Evolutionary conservation across 2,888 invertebrate species (phyloP), one percentile per base, ranked within the genome.

Genomic region (Hydroisotoma schaefferi): DNA sequence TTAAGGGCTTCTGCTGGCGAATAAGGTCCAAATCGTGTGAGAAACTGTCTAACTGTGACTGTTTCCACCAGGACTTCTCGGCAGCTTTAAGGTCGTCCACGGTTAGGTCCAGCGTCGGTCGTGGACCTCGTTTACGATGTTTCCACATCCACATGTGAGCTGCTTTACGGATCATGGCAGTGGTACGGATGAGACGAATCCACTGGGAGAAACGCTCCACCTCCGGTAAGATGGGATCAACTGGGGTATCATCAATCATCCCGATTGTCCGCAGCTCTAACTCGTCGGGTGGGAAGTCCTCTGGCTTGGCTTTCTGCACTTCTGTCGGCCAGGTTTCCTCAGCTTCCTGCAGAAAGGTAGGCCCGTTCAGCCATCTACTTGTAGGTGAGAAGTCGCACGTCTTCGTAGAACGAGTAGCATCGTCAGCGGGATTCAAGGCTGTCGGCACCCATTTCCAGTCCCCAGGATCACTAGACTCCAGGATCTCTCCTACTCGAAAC

Each of bases 381-480:
- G 23, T 18, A 1, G 28, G 18, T 18, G 55, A 63, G 12, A 62
- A 49, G 10, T 61, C 55, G 12, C 8, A 2, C 4, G 3, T 4
- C 6, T 25, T 28, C 1, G 2, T n/a, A 8, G 66, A 65, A 20
- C 70, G 29, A 2, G 70, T 70, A 4, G 64, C 64, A 12, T 66
- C 60, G 44, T 73, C 72, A 4, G 72, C 71, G 2, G 63, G 64
- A 40, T 73, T 73, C 8, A 43, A 8, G 4, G n/a, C 23, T 4
- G 70, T 67, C 4, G 68, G 67, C 8, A 73, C 51, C 67, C 71
- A 69, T 2, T 46, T 4, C 71, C 73, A 73, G 1, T 60, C 37
- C 1, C 8, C 15, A 5, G 23, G 12, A 22, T 61, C 38, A 1
- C 60, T 58, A 4, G 27, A 6, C 40, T 59, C 54, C 26, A 40